Conservation (phyloP, 1,140 invertebrate species). For the Sarcophaga bullata region DNA sequence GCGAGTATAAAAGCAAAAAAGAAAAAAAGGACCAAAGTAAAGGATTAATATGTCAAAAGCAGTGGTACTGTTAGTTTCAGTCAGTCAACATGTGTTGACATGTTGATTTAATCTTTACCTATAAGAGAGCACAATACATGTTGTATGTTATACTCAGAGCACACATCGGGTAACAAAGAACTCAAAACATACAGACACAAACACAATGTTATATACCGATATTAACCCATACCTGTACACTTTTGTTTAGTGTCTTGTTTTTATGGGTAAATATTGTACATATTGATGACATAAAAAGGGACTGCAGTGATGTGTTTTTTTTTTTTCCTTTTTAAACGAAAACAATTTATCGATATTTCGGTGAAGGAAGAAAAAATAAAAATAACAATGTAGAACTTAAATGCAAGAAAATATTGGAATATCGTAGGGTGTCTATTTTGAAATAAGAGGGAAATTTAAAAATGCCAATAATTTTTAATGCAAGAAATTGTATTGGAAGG, state of each 20-base stretch:
- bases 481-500: too few species aligned
- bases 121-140: neutral
- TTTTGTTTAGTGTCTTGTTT: neutral
- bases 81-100: constrained; percentile 21
- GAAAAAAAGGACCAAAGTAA: neutral
- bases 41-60: constrained; percentile 24
- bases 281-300: constrained; percentile 11
- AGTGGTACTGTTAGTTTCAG: constrained; percentile 11
- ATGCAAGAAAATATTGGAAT: too few species aligned
- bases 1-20: neutral
- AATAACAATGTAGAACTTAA: too few species aligned
- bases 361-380: too few species aligned
- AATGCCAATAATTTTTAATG: too few species aligned
- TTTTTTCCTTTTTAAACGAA: too few species aligned
- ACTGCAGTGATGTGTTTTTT: too few species aligned
- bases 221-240: neutral
- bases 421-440: too few species aligned
- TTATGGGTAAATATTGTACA: neutral
- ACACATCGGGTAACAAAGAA: neutral
- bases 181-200: neutral
- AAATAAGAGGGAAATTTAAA: too few species aligned
- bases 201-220: neutral
- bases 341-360: too few species aligned
- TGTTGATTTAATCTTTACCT: constrained; percentile 26
- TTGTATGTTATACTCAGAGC: too few species aligned